Percentiles rank a stretch among this genome's conserved stretches.
These are phyloP conservation scores for Conus betulinus DNA, from an alignment of 1,140 invertebrate genomes.

Conservation along the genomic window DNA sequence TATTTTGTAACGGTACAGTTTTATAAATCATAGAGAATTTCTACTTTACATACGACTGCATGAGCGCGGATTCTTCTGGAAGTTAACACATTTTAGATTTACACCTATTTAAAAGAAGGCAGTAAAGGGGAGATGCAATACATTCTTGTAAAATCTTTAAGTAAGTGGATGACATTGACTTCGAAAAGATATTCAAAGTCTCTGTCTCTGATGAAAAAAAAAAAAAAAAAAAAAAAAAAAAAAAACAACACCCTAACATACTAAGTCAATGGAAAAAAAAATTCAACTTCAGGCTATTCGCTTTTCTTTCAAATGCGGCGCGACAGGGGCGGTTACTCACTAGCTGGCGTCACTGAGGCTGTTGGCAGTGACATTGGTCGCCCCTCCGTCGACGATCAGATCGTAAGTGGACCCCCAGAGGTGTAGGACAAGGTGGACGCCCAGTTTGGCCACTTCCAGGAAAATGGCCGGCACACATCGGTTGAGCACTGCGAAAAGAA, in stretches of 20 bases:
- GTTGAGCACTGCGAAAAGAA: slow-evolving; percentile 74
- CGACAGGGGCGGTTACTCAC: slow-evolving; percentile 53
- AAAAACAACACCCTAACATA: background rate
- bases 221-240: too few relatives aligned
- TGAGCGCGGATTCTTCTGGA: too few relatives aligned
- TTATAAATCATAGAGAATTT: too few relatives aligned
- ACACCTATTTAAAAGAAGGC: too few relatives aligned
- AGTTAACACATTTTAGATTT: too few relatives aligned
- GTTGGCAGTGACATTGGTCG: slow-evolving; percentile 55
- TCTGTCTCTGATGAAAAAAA: too few relatives aligned
- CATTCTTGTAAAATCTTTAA: too few relatives aligned
- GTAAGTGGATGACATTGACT: too few relatives aligned
- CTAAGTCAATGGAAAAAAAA: background rate
- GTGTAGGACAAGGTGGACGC: slow-evolving; percentile 48
- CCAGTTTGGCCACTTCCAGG: slow-evolving; percentile 48
- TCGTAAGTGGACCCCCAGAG: slow-evolving; percentile 30
- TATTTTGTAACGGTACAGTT: too few relatives aligned
- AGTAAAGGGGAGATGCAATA: too few relatives aligned
- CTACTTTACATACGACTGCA: too few relatives aligned
- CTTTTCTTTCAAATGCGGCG: background rate
- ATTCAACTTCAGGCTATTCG: background rate
- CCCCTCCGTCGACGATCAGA: slow-evolving; percentile 35
- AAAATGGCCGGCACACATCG: slow-evolving; percentile 78
- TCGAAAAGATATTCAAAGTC: too few relatives aligned
- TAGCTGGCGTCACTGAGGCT: slow-evolving; percentile 57